Percentiles rank a stretch among this genome's conserved stretches.
Evolutionary conservation across 2,888 invertebrate species (phyloP).

Genomic region (Xylophagus ater): DNA sequence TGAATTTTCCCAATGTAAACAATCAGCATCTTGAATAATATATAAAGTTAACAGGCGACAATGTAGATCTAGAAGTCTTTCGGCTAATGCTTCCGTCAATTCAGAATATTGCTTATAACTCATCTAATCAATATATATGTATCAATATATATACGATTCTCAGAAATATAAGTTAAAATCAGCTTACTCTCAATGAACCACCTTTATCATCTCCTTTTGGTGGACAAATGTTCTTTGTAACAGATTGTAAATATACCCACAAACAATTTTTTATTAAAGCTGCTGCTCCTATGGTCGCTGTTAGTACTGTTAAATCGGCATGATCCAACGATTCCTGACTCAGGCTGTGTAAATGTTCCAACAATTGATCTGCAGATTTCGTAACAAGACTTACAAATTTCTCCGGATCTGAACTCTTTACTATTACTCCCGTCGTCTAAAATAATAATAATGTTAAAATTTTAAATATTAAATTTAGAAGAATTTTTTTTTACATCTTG

Average conservation of each 20-base stretch:
- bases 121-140: constrained; percentile 29
- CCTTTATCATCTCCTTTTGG: constrained; percentile 38
- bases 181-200: constrained; percentile 32
- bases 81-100: constrained; percentile 75
- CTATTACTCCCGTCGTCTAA: constrained; percentile 42
- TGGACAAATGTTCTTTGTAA: constrained; percentile 32
- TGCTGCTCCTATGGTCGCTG: constrained; percentile 70
- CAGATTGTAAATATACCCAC: constrained; percentile 59
- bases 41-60: constrained; percentile 66
- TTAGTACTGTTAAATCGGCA: constrained; percentile 68
- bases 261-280: constrained; percentile 66
- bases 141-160: not conserved
- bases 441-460: constrained; percentile 36
- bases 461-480: constrained; percentile 24
- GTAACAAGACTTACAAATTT: constrained; percentile 61
- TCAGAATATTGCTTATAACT: constrained; percentile 67
- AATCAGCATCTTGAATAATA: constrained; percentile 71
- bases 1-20: constrained; percentile 60
- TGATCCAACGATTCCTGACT: constrained; percentile 78
- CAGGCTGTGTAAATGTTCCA: constrained; percentile 65
- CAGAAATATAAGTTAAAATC: not conserved
- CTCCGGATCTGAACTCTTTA: constrained; percentile 64
- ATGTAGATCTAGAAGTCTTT: constrained; percentile 69
- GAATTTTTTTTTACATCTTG: constrained; percentile 31
- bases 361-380: constrained; percentile 58